Percentiles rank a stretch among this genome's conserved stretches.
phyloP scores from a whole-genome alignment of 2,888 invertebrate genomes.

The Ceramica pisi region DNA sequence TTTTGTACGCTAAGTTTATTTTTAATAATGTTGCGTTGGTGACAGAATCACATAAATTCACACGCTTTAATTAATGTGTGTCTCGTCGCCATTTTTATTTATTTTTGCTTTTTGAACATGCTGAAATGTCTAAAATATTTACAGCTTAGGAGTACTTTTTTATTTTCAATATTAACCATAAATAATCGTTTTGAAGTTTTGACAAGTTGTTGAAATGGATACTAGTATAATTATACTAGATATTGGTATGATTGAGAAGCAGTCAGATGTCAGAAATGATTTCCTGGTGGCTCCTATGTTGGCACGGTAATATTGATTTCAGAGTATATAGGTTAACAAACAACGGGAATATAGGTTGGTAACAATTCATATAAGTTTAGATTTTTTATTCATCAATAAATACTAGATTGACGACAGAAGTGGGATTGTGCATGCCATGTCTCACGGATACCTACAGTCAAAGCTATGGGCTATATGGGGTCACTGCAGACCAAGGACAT shows the following conservation, averaged over 20 bases:
- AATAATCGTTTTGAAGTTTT: not conserved
- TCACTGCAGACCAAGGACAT: too few relatives aligned
- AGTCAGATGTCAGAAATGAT: not conserved
- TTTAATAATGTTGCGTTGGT: conserved; percentile 14
- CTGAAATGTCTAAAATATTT: conserved; percentile 5
- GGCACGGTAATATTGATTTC: not conserved
- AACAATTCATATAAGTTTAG: not conserved
- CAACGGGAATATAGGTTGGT: not conserved
- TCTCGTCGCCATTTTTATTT: conserved; percentile 23
- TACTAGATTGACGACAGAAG: too few relatives aligned
- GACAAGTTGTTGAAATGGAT: conserved; percentile 8
- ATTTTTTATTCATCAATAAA: not conserved
- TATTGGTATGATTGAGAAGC: not conserved
- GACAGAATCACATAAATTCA: conserved; percentile 41
- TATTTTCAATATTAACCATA: not conserved
- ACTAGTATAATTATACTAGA: too few relatives aligned
- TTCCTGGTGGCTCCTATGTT: not conserved
- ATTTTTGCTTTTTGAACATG: not conserved
- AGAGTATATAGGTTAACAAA: not conserved
- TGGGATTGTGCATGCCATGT: too few relatives aligned
- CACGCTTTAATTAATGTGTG: conserved; percentile 32
- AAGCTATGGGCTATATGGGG: too few relatives aligned
- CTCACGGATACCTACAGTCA: too few relatives aligned
- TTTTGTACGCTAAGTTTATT: conserved; percentile 23
- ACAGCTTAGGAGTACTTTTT: conserved; percentile 5